Conservation (phyloP, 2,888 invertebrate genomes). For the Andrena hattorfiana region DNA sequence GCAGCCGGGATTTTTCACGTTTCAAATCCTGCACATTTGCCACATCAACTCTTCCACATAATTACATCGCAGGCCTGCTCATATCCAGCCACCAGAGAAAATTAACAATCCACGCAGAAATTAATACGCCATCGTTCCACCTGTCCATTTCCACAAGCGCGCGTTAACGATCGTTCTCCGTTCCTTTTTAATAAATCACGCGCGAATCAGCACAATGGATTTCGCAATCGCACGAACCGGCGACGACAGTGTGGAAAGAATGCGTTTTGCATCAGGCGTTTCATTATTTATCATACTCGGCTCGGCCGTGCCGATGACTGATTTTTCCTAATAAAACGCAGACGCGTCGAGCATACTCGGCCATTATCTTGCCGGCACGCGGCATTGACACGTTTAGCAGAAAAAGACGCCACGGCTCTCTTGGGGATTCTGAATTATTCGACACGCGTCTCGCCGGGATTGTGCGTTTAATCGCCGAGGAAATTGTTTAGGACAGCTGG, state of each 20-base stretch:
- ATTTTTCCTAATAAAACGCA: constrained; percentile 3
- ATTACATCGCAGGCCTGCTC: neutral
- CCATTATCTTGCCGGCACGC: neutral
- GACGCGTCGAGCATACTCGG: constrained; percentile 6
- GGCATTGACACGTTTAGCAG: constrained; percentile 34
- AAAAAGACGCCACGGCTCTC: neutral
- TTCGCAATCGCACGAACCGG: neutral
- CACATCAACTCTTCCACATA: neutral
- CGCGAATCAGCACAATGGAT: constrained; percentile 6
- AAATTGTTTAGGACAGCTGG: neutral
- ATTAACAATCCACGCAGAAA: neutral
- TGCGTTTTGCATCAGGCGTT: constrained; percentile 5
- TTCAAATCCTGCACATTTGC: neutral
- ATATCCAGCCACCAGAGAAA: neutral
- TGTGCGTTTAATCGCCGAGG: neutral
- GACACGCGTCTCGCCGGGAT: neutral
- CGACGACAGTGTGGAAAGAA: neutral
- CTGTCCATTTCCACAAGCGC: neutral
- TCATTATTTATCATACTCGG: neutral
- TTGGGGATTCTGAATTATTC: neutral
- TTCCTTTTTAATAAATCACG: constrained; percentile 19
- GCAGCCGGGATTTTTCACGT: no score
- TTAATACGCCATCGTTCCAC: neutral
- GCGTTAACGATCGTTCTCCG: neutral
- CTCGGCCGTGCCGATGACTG: no score